Base-by-base conservation (phyloP, 1,140 invertebrate genomes). In the Calliopsis andreniformis region DNA sequence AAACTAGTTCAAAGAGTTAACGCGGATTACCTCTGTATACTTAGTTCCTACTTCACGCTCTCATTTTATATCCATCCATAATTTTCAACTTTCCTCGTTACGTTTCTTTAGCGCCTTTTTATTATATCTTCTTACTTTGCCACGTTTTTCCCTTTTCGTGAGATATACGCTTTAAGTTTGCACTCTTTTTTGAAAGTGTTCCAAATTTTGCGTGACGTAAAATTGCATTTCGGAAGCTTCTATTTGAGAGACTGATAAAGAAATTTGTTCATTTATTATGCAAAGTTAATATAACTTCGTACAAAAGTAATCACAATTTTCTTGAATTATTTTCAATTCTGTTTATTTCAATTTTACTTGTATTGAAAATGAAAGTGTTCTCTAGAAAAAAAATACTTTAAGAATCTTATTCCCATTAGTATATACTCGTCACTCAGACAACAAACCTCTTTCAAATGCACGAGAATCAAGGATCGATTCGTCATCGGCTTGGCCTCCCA, bases 81-180 rank as follows among this genome's bases (percentile, higher is more conserved):
- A 59, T 35, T 59, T 39, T 2, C n/a, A 59, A 58, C 32, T 58
- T 58, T 39, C 20, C 56, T 58, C 56, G 56, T 58, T 58, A 58
- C 14, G n/a, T n/a, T 39, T 58, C 32, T 35, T n/a, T 10, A 35
- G 35, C 39, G 14, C 1, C n/a, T 39, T 58, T 58, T 58, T 39
- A 58, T 58, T 58, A 18, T 30, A 39, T 28, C 8, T 39, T 14
- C 32, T 39, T 20, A 58, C 32, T 58, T 23, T 35, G 4, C 32
- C 20, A 16, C n/a, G 20, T 59, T 28, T 39, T 39, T 39, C n/a
- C n/a, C 10, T 8, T 23, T 39, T 59, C 14, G 12, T 30, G 10
- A 0, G 10, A 14, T 0, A 28, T 4, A 10, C 39, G 12, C 45
- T 49, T 18, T 1, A 49, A 49, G 20, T 8, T n/a, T 18, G 0